Conservation (phyloP, 2,797 vertebrate genomes). For the Graptemys geographica region DNA sequence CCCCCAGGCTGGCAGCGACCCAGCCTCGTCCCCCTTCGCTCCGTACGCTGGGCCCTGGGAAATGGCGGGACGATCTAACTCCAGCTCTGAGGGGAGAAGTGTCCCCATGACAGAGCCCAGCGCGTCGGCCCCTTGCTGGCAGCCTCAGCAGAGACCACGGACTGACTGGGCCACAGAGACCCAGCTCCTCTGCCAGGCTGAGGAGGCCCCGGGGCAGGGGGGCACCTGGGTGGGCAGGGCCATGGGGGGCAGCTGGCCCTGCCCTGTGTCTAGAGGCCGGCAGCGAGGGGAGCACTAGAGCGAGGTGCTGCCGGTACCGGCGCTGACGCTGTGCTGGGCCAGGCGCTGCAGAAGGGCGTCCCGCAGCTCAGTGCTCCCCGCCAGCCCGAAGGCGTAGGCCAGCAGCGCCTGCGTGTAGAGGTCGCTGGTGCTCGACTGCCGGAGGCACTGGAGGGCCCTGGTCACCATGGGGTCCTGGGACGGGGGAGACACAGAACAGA, state of each 20-base stretch:
- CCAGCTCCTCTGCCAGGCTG: accelerated
- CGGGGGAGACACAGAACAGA: accelerated
- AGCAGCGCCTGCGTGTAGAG: slow-evolving; percentile 82
- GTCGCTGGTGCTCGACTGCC: slow-evolving; percentile 45
- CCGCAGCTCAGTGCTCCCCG: slow-evolving; percentile 72
- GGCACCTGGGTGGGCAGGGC: background rate
- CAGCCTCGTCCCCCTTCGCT: background rate
- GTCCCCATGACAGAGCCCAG: background rate
- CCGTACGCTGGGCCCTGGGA: background rate
- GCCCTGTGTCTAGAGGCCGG: accelerated
- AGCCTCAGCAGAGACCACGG: background rate
- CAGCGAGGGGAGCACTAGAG: background rate
- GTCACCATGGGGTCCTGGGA: slow-evolving; percentile 37
- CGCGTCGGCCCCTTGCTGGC: background rate
- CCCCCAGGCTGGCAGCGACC: background rate
- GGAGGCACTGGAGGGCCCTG: slow-evolving; percentile 79
- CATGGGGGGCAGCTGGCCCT: accelerated
- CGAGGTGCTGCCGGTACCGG: slow-evolving; percentile 40
- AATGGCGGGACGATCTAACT: background rate
- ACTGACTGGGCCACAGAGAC: no score
- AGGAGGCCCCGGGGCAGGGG: accelerated
- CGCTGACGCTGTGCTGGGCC: slow-evolving; percentile 48
- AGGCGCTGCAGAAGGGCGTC: slow-evolving; percentile 73
- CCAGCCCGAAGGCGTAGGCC: slow-evolving; percentile 85
- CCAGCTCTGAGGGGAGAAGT: no score